Base-by-base conservation (phyloP, 2,113 vertebrate species). In the Sitta europaea region DNA sequence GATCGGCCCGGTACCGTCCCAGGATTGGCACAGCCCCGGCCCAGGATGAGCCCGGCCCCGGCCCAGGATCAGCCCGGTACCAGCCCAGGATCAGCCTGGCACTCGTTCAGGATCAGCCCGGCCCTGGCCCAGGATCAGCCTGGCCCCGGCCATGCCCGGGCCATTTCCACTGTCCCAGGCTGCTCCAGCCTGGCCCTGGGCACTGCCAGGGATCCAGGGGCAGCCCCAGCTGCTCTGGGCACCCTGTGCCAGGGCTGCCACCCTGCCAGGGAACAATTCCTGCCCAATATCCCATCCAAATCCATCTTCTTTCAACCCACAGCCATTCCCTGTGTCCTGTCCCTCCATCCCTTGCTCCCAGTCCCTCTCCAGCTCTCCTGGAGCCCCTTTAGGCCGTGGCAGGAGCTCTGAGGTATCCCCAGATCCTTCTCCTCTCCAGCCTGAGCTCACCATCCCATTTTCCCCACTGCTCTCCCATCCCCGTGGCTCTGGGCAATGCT, bases 91-190 rank as follows among this genome's bases (percentile, higher is more conserved):
- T 17, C 40, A 24, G 62, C 62, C 50, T 15, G 2, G 10, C 29
- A 27, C 22, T n/a, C n/a, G n/a, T n/a, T n/a, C n/a, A n/a, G n/a
- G n/a, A n/a, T n/a, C 10, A 2, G 2, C 38, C 33, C 12, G 14
- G 28, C 63, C 40, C 0, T 1, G 50, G 2, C 58, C 11, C 59
- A 2, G 27, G 21, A 23, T 17, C 40, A 24, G 62, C 62, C 50
- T 15, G 2, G 10, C 29, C 38, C 33, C 12, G 14, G 28, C 63
- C 40, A n/a, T n/a, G n/a, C n/a, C 0, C 1, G 50, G 2, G n/a
- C n/a, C n/a, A n/a, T n/a, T n/a, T n/a, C n/a, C n/a, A n/a, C n/a
- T n/a, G n/a, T n/a, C n/a, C n/a, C n/a, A n/a, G n/a, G n/a, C n/a
- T 18, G 23, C 13, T 50, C 43, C 43, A 53, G 0, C 63, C 38